Evolutionary conservation across 2,888 invertebrate genomes (phyloP).

Genomic region (Drosophila melanocephala): DNA sequence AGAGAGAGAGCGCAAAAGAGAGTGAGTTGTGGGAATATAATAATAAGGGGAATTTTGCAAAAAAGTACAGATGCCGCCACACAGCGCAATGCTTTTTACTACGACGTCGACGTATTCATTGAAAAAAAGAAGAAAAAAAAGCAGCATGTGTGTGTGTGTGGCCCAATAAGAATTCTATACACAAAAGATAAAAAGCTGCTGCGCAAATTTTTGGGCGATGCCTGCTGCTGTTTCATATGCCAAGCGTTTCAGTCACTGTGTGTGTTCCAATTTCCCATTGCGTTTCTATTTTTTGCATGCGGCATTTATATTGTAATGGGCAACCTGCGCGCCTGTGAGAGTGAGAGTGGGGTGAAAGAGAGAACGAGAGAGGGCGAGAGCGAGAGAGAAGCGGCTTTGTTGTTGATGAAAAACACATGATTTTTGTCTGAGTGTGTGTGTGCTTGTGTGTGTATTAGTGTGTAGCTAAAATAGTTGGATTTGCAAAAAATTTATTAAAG

Average conservation of each 20-base stretch:
- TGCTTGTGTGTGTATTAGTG: slow-evolving; percentile 23
- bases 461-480: slow-evolving; percentile 47
- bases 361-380: slow-evolving; percentile 8
- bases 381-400: slow-evolving; percentile 15
- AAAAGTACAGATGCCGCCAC: slow-evolving; percentile 80
- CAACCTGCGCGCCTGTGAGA: slow-evolving; percentile 64
- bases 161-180: slow-evolving; percentile 52
- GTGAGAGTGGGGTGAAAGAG: slow-evolving; percentile 48
- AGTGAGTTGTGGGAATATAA: slow-evolving; percentile 34
- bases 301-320: slow-evolving; percentile 59
- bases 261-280: slow-evolving; percentile 55
- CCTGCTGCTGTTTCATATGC: slow-evolving; percentile 65
- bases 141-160: slow-evolving; percentile 4
- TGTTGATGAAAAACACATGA: slow-evolving; percentile 81
- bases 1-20: slow-evolving; percentile 14
- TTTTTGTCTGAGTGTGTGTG: slow-evolving; percentile 46
- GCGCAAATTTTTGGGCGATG: slow-evolving; percentile 82
- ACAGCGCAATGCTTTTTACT: slow-evolving; percentile 62
- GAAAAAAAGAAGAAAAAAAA: slow-evolving; percentile 54
- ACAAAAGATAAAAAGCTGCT: slow-evolving; percentile 71
- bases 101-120: slow-evolving; percentile 73
- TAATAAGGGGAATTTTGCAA: slow-evolving; percentile 60
- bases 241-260: slow-evolving; percentile 42
- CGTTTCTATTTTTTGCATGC: slow-evolving; percentile 58
- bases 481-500: slow-evolving; percentile 46